phyloP scores from a whole-genome alignment of 1,140 invertebrate genomes.

The Lucilia cuprina region DNA sequence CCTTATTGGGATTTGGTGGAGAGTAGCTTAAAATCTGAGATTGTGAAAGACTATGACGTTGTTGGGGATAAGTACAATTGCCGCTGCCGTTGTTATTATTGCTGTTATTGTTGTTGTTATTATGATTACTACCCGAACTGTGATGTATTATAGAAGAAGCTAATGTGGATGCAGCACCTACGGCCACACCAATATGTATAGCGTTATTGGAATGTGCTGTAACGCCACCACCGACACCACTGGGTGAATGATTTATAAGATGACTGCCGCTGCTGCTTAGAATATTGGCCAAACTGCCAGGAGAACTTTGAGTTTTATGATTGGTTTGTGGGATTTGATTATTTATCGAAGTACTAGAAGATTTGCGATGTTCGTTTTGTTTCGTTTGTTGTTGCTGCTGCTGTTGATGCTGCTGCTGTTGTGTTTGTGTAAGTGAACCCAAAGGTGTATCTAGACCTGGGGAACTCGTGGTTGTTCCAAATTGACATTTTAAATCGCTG shows the following conservation, averaged over 20 bases:
- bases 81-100: background rate
- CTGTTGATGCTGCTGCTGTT: background rate
- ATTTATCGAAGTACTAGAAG: background rate
- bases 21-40: slow-evolving; percentile 19
- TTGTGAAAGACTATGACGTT: slow-evolving; percentile 29
- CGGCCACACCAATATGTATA: slow-evolving; percentile 6
- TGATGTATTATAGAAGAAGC: background rate
- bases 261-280: background rate
- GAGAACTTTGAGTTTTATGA: background rate
- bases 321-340: background rate
- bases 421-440: background rate
- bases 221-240: background rate
- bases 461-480: slow-evolving; percentile 22
- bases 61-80: slow-evolving; percentile 19
- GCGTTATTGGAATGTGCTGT: slow-evolving; percentile 27
- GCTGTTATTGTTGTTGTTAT: slow-evolving; percentile 2
- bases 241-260: background rate
- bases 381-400: background rate
- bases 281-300: slow-evolving; percentile 11
- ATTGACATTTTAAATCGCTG: slow-evolving; percentile 18
- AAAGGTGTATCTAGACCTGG: slow-evolving; percentile 7
- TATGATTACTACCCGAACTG: background rate
- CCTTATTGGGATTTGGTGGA: slow-evolving; percentile 32
- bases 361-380: background rate
- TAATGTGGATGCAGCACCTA: background rate